Conservation (phyloP, 2,797 vertebrate genomes). For the Poecilia gillii region DNA sequence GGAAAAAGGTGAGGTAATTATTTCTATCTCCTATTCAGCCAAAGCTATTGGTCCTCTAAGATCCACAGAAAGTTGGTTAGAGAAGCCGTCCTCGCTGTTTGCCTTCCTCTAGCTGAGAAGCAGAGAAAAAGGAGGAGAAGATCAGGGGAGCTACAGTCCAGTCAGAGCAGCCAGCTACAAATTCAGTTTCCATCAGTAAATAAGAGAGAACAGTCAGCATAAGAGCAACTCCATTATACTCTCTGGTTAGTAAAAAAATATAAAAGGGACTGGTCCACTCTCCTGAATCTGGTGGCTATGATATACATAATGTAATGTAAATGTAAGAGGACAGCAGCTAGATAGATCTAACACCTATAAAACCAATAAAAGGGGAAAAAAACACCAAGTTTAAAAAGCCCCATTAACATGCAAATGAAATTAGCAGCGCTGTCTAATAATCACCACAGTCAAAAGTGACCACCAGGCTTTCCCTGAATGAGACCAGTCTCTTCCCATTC, state of each 20-base stretch:
- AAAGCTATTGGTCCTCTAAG: conserved; percentile 74
- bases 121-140: conserved; percentile 55
- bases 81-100: conserved; percentile 72
- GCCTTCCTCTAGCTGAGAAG: conserved; percentile 75
- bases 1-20: conserved; percentile 60
- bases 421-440: conserved; percentile 27
- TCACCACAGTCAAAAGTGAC: conserved; percentile 26
- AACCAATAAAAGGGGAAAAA: conserved; percentile 16
- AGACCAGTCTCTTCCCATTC: conserved; percentile 68
- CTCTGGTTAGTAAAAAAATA: conserved; percentile 70
- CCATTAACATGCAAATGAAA: conserved; percentile 58
- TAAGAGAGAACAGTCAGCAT: conserved; percentile 66
- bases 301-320: conserved; percentile 3
- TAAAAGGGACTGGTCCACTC: conserved; percentile 68
- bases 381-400: conserved; percentile 26
- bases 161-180: conserved; percentile 66
- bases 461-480: conserved; percentile 56
- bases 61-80: conserved; percentile 77
- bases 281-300: conserved; percentile 57
- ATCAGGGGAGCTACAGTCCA: conserved; percentile 62
- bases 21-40: conserved; percentile 73
- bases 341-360: conserved; percentile 25
- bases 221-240: conserved; percentile 64
- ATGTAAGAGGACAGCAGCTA: conserved; percentile 9
- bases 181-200: conserved; percentile 70